Conservation (phyloP, 2,113 vertebrate species). For the Okapia johnstoni region DNA sequence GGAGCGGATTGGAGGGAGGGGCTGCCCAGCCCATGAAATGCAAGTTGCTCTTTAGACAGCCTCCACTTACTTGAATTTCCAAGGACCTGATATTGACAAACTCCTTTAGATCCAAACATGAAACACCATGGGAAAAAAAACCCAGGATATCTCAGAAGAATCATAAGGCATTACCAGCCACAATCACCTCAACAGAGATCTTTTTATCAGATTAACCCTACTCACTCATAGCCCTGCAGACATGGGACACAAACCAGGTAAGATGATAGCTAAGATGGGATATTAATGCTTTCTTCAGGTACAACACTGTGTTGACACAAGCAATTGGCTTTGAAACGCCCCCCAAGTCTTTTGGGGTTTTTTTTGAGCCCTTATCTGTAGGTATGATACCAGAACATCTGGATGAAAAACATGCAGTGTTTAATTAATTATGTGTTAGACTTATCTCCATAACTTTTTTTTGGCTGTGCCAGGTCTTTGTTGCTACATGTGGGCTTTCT, state of each 20-base stretch:
- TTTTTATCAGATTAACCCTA: not conserved
- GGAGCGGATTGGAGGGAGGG: not conserved
- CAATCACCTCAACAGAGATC: not conserved
- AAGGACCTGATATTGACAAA: not conserved
- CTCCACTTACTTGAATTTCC: not conserved
- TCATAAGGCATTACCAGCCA: not conserved
- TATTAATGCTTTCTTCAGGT: not conserved
- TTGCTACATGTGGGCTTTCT: not conserved
- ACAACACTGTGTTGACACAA: not conserved
- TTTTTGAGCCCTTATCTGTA: not conserved
- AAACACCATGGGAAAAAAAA: not conserved
- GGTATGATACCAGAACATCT: not conserved
- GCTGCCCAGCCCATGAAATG: not conserved
- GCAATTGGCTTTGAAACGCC: not conserved
- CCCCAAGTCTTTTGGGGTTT: not conserved
- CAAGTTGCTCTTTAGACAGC: not conserved
- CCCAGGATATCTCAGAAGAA: not conserved
- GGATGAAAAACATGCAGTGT: not conserved
- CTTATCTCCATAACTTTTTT: not conserved
- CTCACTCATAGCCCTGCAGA: not conserved
- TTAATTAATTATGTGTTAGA: not conserved
- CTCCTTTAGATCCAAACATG: not conserved
- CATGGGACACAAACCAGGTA: not conserved
- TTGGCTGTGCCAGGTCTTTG: not conserved
- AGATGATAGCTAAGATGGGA: not conserved